These are phyloP conservation scores for Aleadryas rufinucha DNA, from an alignment of 2,113 vertebrate species.

Conservation along the genomic window DNA sequence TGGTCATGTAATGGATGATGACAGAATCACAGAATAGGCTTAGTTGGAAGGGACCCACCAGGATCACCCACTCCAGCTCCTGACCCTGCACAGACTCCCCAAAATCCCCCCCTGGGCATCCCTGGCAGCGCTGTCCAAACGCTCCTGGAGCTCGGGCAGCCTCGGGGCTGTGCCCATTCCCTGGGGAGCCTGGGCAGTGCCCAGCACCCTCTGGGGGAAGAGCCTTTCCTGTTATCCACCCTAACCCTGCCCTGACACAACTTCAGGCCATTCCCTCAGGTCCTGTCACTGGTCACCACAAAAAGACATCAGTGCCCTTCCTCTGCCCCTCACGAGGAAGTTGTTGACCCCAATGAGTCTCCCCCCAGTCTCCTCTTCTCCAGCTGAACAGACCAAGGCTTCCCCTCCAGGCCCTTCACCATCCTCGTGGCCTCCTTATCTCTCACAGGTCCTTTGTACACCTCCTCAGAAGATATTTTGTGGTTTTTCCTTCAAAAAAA, in stretches of 20 bases:
- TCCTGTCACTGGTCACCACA: not conserved
- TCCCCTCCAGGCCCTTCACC: not conserved
- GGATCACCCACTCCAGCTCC: accelerated
- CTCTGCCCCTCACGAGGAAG: not conserved
- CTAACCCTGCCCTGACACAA: not conserved
- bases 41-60: not conserved
- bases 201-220: not conserved
- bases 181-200: not conserved
- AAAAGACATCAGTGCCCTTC: not conserved
- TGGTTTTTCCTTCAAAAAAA: not conserved
- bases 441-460: not conserved
- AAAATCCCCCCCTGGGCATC: not conserved
- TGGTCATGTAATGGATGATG: not conserved
- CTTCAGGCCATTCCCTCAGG: not conserved
- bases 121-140: not conserved
- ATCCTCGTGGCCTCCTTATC: not conserved
- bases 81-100: accelerated
- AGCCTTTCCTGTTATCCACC: accelerated
- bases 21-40: not conserved
- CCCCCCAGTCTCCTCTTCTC: not conserved
- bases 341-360: not conserved
- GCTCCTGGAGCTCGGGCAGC: not conserved
- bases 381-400: not conserved
- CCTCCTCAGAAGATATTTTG: not conserved
- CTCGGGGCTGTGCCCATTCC: accelerated